phyloP scores from a whole-genome alignment of 1,140 invertebrate species.

The Lepidurus packardi region DNA sequence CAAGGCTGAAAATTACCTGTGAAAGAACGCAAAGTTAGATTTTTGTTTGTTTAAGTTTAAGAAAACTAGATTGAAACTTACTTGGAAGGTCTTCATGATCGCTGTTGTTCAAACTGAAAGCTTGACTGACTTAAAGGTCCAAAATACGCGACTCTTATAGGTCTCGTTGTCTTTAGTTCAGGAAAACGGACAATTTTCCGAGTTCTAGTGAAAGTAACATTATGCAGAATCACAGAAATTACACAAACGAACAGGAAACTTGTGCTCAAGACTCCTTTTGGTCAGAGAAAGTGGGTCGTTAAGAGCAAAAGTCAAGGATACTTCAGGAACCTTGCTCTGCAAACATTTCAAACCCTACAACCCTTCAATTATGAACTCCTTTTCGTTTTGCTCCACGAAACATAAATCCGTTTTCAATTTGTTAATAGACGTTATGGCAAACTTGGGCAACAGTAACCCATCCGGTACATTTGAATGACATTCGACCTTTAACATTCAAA shows the following conservation, averaged over 20 bases:
- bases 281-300: not conserved
- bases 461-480: not conserved
- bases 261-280: not conserved
- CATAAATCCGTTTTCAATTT: not conserved
- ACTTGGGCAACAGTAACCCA: not conserved
- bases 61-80: not conserved
- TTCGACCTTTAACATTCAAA: slow-evolving; percentile 1
- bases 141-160: not conserved
- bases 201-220: not conserved
- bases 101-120: not conserved
- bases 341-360: not conserved
- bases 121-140: not conserved
- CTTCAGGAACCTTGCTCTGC: not conserved
- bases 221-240: not conserved
- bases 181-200: not conserved
- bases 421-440: not conserved
- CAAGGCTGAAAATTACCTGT: not conserved
- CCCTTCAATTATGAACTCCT: not conserved
- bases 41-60: not conserved
- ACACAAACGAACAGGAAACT: not conserved
- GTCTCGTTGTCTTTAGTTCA: not conserved
- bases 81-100: not conserved
- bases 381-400: not conserved
- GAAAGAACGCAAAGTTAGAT: not conserved
- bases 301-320: slow-evolving; percentile 22